Conservation (phyloP, 2,888 invertebrate species). For the Eilema griseolum region DNA sequence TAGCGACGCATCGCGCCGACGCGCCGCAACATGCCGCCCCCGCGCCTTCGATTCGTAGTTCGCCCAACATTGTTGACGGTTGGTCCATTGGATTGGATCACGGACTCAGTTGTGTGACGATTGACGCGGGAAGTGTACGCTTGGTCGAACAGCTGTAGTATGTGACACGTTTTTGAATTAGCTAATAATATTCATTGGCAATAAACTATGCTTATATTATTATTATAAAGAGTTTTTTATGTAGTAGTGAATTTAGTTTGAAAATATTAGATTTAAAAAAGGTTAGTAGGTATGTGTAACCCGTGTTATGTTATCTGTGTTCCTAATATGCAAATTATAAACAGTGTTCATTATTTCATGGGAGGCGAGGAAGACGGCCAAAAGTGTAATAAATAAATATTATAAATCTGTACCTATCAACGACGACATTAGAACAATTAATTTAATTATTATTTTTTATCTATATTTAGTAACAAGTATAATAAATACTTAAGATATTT, state of each 20-base stretch:
- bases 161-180: background rate
- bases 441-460: background rate
- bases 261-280: background rate
- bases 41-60: background rate
- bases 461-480: too few species aligned
- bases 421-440: background rate
- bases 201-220: background rate
- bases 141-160: background rate
- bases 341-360: background rate
- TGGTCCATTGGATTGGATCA: background rate
- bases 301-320: too few species aligned
- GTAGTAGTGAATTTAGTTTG: background rate
- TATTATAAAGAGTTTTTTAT: background rate
- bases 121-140: background rate
- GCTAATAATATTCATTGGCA: background rate
- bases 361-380: background rate
- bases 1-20: background rate
- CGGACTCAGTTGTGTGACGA: background rate
- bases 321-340: background rate
- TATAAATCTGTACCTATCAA: too few species aligned
- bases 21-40: background rate
- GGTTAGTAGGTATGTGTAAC: background rate
- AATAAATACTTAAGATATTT: too few species aligned
- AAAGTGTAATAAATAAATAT: background rate
- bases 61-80: background rate